Evolutionary conservation across 2,113 vertebrate species (phyloP).

Genomic region (Macheiramphus alcinus): DNA sequence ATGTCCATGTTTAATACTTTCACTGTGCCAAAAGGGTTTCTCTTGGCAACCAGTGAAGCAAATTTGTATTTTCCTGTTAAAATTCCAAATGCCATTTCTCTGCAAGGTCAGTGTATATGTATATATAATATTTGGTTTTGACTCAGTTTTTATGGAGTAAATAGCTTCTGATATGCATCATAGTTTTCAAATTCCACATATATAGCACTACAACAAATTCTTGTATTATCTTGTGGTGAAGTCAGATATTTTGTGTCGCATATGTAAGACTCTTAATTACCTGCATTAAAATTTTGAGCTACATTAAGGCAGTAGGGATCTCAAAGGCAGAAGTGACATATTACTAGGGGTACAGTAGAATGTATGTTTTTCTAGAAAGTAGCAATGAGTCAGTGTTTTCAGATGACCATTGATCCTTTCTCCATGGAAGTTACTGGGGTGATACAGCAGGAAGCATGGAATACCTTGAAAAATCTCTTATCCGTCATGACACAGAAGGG

Average conservation of each 20-base stretch:
- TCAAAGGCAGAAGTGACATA: not conserved
- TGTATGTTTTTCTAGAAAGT: not conserved
- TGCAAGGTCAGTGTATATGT: not conserved
- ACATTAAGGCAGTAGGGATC: not conserved
- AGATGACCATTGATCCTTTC: not conserved
- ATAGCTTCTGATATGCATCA: not conserved
- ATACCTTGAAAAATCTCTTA: not conserved
- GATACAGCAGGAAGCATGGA: not conserved
- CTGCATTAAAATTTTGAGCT: not conserved
- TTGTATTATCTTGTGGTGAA: not conserved
- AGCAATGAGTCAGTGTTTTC: not conserved
- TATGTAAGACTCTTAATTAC: not conserved
- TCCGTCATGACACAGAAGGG: no score
- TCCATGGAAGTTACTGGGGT: not conserved
- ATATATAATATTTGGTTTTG: not conserved
- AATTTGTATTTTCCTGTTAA: slow-evolving; percentile 17
- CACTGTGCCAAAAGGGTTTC: not conserved
- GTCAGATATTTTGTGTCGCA: not conserved
- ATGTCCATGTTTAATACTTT: not conserved
- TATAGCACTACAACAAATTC: not conserved
- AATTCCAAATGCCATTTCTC: not conserved
- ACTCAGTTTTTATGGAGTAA: not conserved
- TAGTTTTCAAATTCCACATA: not conserved
- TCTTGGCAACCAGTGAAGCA: not conserved
- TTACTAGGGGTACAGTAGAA: not conserved